Evolutionary conservation across 2,797 vertebrate genomes (phyloP).

Genomic region (Neosilurus mollespiculum): DNA sequence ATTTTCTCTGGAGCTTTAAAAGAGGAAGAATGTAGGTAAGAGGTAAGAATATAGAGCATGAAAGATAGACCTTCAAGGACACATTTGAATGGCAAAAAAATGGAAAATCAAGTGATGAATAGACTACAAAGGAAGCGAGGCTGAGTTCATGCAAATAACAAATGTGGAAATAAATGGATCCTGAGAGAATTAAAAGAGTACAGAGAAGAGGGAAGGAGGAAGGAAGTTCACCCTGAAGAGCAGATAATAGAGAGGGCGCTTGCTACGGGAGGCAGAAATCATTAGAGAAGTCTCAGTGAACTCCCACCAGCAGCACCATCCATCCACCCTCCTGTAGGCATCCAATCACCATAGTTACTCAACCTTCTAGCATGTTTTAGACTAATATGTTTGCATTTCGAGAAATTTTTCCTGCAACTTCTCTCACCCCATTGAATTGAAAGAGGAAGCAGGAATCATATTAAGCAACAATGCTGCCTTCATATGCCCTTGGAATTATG

Average conservation of each 20-base stretch:
- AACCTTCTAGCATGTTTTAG: not conserved
- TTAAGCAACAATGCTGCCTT: not conserved
- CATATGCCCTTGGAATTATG: too few relatives aligned
- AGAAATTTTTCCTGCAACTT: not conserved
- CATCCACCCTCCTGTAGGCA: conserved; percentile 26
- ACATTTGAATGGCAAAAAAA: not conserved
- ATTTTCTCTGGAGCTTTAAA: conserved; percentile 1
- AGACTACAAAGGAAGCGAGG: conserved; percentile 5
- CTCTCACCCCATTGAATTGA: not conserved
- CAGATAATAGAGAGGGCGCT: conserved; percentile 59
- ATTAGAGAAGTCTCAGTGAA: conserved; percentile 49
- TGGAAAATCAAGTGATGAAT: not conserved
- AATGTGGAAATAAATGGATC: not conserved
- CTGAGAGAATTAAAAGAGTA: conserved; percentile 23
- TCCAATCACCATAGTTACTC: not conserved
- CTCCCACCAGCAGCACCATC: conserved; percentile 58
- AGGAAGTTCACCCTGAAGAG: conserved; percentile 48
- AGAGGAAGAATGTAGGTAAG: conserved; percentile 15
- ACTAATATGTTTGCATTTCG: not conserved
- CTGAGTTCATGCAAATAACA: not conserved
- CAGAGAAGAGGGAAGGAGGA: conserved; percentile 5
- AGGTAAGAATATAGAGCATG: conserved; percentile 39
- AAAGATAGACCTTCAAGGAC: not conserved
- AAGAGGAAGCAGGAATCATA: not conserved
- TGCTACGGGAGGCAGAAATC: not conserved